Conservation (phyloP, 2,888 invertebrate species). For the Pegoplata infirma region DNA sequence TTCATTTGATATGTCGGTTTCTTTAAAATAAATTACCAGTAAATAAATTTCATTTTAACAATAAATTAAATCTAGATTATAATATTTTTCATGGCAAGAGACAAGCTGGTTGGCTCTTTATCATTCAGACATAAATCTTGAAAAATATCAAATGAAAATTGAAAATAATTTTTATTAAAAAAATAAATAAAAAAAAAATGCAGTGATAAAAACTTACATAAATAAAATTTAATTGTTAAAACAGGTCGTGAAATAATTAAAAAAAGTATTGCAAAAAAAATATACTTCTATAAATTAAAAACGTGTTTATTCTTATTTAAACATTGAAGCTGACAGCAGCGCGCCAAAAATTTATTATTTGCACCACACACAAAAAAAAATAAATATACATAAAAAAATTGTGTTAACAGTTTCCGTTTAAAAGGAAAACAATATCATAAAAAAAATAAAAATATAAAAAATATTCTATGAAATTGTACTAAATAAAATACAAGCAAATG, state of each 20-base stretch:
- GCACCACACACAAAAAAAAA: too few relatives aligned
- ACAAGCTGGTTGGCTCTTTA: constrained; percentile 28
- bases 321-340: too few relatives aligned
- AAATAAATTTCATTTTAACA: neutral
- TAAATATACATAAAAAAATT: neutral
- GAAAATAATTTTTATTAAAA: too few relatives aligned
- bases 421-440: too few relatives aligned
- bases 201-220: constrained; percentile 10
- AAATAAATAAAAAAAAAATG: constrained; percentile 3
- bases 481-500: too few relatives aligned
- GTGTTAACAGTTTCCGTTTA: too few relatives aligned
- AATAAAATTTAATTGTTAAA: constrained; percentile 1
- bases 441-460: neutral
- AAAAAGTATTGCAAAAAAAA: neutral
- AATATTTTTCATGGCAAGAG: neutral
- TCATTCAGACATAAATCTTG: neutral
- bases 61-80: neutral
- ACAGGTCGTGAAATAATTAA: constrained; percentile 9
- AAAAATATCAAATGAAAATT: too few relatives aligned
- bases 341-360: too few relatives aligned
- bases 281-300: too few relatives aligned
- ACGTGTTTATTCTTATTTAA: too few relatives aligned
- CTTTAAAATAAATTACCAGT: constrained; percentile 1
- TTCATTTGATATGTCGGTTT: neutral
- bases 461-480: too few relatives aligned